Percentiles rank a stretch among this genome's conserved stretches.
These are phyloP conservation scores for Ataeniobius toweri DNA, from an alignment of 2,797 vertebrate species.

Conservation along the genomic window DNA sequence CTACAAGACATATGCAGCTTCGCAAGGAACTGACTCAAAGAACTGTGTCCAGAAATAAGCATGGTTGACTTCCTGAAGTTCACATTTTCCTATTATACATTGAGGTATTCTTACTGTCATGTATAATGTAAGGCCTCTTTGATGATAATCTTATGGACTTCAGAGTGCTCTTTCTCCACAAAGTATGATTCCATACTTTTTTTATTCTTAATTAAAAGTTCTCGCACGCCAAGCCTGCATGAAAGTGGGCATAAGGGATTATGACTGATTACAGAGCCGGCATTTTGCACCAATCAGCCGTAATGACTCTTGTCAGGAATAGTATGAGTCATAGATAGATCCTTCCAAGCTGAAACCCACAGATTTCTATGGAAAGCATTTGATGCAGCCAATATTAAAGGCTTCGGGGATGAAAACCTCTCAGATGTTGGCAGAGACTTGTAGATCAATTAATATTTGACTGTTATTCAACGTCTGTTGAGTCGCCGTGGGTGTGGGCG, in stretches of 20 bases:
- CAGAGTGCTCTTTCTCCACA: background rate
- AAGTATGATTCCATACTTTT: conserved; percentile 10
- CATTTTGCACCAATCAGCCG: conserved; percentile 32
- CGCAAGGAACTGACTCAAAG: background rate
- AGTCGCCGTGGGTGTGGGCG: background rate
- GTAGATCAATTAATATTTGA: conserved; percentile 17
- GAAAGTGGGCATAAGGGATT: conserved; percentile 39
- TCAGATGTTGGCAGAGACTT: conserved; percentile 28
- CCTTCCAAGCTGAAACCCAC: conserved; percentile 36
- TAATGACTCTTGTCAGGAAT: conserved; percentile 56
- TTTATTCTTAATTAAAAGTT: conserved; percentile 35
- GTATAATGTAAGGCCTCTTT: conserved; percentile 15
- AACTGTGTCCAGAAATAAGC: conserved; percentile 5
- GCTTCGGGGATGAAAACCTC: conserved; percentile 21
- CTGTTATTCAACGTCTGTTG: conserved; percentile 13
- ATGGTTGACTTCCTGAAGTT: background rate
- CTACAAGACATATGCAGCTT: background rate
- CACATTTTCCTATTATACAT: conserved; percentile 15
- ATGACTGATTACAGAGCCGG: conserved; percentile 33
- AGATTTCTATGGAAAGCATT: conserved; percentile 45
- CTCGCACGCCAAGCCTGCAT: conserved; percentile 28
- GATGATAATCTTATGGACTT: conserved; percentile 23
- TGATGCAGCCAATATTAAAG: conserved; percentile 29
- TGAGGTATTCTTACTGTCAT: conserved; percentile 12
- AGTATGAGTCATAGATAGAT: conserved; percentile 45